Conservation (phyloP, 2,113 vertebrate species). For the Martes martes region DNA sequence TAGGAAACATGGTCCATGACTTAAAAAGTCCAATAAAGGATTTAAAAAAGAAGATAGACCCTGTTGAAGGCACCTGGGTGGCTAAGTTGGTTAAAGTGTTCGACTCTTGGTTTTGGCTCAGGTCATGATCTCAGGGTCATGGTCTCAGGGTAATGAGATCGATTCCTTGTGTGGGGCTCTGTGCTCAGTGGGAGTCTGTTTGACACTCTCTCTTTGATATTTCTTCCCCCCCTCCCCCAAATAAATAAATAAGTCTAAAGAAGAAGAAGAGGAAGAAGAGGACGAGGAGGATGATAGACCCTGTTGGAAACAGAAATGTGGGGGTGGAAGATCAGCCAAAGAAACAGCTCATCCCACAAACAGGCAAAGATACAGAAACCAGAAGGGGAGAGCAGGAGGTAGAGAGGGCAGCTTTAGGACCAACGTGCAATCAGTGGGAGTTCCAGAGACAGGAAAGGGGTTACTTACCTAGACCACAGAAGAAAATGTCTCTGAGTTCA, state of each 20-base stretch:
- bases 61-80: not conserved
- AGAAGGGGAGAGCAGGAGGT: not conserved
- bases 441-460: not conserved
- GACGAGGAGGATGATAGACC: not conserved
- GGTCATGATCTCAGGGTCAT: not conserved
- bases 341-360: not conserved
- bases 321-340: not conserved
- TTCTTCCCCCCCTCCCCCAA: not conserved
- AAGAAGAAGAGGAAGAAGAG: not conserved
- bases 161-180: not conserved
- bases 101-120: not conserved
- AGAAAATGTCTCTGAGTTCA: not conserved
- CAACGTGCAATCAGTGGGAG: accelerated
- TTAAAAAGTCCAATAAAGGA: not conserved
- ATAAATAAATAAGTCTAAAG: not conserved
- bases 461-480: not conserved
- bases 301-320: not conserved
- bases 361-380: not conserved
- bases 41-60: not conserved
- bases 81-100: not conserved
- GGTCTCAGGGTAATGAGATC: not conserved
- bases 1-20: not conserved
- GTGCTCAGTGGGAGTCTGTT: not conserved
- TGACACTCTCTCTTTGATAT: not conserved
- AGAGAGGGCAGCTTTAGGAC: not conserved